These are phyloP conservation scores for Caenorhabditis doughertyi DNA, from an alignment of 2,888 invertebrate genomes.

Conservation along the genomic window DNA sequence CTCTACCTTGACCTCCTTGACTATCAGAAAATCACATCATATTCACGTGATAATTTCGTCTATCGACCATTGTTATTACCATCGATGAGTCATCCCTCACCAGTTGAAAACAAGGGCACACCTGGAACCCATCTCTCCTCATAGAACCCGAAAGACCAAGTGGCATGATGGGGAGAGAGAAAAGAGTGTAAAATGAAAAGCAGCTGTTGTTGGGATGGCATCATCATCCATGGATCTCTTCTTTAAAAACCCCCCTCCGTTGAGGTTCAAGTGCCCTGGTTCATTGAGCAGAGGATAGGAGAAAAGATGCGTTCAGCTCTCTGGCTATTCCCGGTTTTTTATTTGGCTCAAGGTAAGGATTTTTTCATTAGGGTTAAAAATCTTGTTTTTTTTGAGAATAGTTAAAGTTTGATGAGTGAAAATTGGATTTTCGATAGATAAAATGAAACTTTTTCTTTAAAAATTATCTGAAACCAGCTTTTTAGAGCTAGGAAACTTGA, in stretches of 20 bases:
- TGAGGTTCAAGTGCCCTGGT: background rate
- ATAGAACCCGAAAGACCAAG: no score
- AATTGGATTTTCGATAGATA: no score
- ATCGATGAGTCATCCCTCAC: background rate
- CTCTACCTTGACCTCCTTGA: no score
- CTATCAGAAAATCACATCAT: no score
- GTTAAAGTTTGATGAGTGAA: no score
- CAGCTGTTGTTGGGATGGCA: constrained; percentile 6
- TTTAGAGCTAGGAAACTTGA: background rate
- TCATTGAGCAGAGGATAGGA: background rate
- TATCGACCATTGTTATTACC: background rate
- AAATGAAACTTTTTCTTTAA: no score
- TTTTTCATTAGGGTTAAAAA: background rate
- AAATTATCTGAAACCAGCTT: no score
- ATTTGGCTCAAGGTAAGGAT: constrained; percentile 37
- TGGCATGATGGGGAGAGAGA: constrained; percentile 10
- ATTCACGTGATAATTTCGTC: background rate
- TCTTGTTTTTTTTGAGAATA: background rate
- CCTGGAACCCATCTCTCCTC: background rate
- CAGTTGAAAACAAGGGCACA: background rate
- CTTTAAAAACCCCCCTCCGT: constrained; percentile 8
- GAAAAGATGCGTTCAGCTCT: constrained; percentile 45
- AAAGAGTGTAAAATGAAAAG: constrained; percentile 4
- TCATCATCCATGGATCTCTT: background rate
- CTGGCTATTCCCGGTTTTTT: constrained; percentile 32